These are phyloP conservation scores for Physocephala rufipes DNA, from an alignment of 2,888 invertebrate genomes.

Conservation along the genomic window DNA sequence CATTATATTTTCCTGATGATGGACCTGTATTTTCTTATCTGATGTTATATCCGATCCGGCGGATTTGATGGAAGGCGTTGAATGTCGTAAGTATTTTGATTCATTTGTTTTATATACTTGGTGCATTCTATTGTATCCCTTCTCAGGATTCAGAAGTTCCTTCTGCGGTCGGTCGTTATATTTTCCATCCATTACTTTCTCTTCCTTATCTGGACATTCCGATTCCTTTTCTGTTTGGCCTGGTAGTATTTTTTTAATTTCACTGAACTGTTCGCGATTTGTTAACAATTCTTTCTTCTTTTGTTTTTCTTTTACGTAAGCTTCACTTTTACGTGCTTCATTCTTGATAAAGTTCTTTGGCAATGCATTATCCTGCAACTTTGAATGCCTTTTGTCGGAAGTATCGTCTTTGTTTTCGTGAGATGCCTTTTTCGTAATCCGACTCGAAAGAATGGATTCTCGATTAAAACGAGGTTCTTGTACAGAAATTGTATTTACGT, in stretches of 20 bases:
- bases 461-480: too few relatives aligned
- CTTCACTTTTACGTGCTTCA: background rate
- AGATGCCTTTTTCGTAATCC: too few relatives aligned
- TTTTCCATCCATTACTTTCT: background rate
- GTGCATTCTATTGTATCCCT: conserved; percentile 53
- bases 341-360: background rate
- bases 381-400: background rate
- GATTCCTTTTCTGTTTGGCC: conserved; percentile 36
- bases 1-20: background rate
- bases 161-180: too few relatives aligned
- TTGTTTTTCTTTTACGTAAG: background rate
- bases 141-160: conserved; percentile 45
- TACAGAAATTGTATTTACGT: too few relatives aligned
- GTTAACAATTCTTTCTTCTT: background rate
- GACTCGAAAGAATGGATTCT: too few relatives aligned
- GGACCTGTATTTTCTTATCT: background rate
- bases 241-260: conserved; percentile 46
- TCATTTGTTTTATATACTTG: conserved; percentile 45
- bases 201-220: background rate
- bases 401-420: background rate
- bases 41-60: background rate
- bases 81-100: conserved; percentile 35
- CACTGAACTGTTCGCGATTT: conserved; percentile 57
- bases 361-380: background rate
- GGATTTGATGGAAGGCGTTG: background rate